phyloP scores from a whole-genome alignment of 2,888 invertebrate genomes.

The Cephus pygmeus region DNA sequence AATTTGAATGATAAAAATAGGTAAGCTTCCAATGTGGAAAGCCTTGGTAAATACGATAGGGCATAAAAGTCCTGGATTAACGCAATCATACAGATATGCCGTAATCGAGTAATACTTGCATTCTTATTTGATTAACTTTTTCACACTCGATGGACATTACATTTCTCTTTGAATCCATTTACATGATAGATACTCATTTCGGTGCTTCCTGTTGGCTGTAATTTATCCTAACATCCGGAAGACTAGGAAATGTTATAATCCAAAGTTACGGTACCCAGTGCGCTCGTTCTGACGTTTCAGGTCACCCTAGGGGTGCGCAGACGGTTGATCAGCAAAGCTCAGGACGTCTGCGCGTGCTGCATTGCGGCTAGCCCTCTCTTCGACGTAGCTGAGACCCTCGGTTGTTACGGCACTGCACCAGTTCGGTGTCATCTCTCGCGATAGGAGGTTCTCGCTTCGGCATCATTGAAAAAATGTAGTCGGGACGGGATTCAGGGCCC shows the following conservation, averaged over 20 bases:
- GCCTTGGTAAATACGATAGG: too few species aligned
- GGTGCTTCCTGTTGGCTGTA: neutral
- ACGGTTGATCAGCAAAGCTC: slow-evolving; percentile 42
- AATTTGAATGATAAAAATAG: neutral
- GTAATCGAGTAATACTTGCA: too few species aligned
- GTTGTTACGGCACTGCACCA: slow-evolving; percentile 48
- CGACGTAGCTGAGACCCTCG: slow-evolving; percentile 23
- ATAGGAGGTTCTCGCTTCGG: slow-evolving; percentile 15
- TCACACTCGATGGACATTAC: neutral
- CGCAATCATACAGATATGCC: too few species aligned
- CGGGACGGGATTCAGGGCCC: slow-evolving; percentile 18
- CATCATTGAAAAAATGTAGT: slow-evolving; percentile 29
- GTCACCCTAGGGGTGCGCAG: slow-evolving; percentile 36
- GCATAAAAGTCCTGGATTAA: too few species aligned
- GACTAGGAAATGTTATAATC: neutral
- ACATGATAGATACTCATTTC: neutral
- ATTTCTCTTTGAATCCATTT: neutral
- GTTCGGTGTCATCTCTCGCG: slow-evolving; percentile 16
- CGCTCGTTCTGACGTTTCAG: slow-evolving; percentile 11
- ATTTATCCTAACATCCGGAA: neutral
- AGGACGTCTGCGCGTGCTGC: slow-evolving; percentile 59
- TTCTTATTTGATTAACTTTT: neutral
- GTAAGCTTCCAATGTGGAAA: neutral
- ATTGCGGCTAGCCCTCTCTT: slow-evolving; percentile 52
- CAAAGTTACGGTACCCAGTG: slow-evolving; percentile 9